These are phyloP conservation scores for Metridium senile DNA, from an alignment of 92 coral and sea anemone species.

Conservation along the genomic window DNA sequence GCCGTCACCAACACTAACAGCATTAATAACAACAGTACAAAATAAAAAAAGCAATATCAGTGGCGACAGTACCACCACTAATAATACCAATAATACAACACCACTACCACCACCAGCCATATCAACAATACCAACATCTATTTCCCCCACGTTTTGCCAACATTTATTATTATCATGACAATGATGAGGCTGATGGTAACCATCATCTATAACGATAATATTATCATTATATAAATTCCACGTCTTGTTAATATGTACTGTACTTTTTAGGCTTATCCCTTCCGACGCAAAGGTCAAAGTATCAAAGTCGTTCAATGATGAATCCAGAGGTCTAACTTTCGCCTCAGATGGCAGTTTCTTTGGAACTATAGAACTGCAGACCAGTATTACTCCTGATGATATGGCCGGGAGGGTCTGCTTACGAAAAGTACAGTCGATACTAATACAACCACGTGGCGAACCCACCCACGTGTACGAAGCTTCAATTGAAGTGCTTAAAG, in stretches of 20 bases:
- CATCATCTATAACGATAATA: too few relatives aligned
- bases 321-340: constrained; percentile 11
- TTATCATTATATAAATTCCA: too few relatives aligned
- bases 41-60: too few relatives aligned
- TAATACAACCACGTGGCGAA: constrained; percentile 40
- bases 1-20: too few relatives aligned
- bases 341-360: constrained; percentile 48
- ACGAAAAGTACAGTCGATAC: constrained; percentile 65
- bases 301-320: constrained; percentile 28
- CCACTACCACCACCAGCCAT: too few relatives aligned
- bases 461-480: constrained; percentile 58
- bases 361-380: constrained; percentile 54
- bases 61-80: too few relatives aligned
- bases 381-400: constrained; percentile 70
- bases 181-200: too few relatives aligned
- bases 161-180: too few relatives aligned
- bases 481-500: constrained; percentile 58
- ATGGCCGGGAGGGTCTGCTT: constrained; percentile 70
- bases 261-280: constrained; percentile 34
- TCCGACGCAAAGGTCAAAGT: constrained; percentile 31
- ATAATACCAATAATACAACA: too few relatives aligned
- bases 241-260: neutral
- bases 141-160: too few relatives aligned
- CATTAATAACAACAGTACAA: too few relatives aligned
- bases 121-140: too few relatives aligned